Percentiles rank a stretch among this genome's conserved stretches.
phyloP scores from a whole-genome alignment of 2,797 vertebrate genomes.

The Sebastes iracundus region DNA sequence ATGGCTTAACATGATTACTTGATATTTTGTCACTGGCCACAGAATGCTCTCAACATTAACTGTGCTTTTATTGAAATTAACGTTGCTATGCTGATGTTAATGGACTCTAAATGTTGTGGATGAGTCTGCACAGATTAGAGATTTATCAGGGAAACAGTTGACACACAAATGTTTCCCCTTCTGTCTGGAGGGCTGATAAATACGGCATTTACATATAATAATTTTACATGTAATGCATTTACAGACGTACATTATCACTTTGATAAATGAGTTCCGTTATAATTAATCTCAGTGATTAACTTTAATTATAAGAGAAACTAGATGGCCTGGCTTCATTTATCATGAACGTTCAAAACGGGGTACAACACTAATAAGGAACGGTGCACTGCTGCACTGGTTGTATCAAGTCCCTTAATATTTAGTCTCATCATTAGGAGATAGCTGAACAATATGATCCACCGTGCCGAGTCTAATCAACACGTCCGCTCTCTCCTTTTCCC shows the following conservation, averaged over 20 bases:
- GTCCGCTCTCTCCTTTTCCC: slow-evolving; percentile 25
- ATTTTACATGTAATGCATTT: slow-evolving; percentile 33
- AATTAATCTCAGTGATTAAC: slow-evolving; percentile 46
- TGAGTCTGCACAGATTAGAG: slow-evolving; percentile 13
- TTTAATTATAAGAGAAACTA: slow-evolving; percentile 39
- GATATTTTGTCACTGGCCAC: slow-evolving; percentile 7
- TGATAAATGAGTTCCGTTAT: slow-evolving; percentile 25
- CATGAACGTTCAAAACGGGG: slow-evolving; percentile 20
- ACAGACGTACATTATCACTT: slow-evolving; percentile 11
- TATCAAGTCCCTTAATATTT: slow-evolving; percentile 37
- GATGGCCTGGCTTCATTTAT: slow-evolving; percentile 30
- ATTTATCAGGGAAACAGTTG: slow-evolving; percentile 39
- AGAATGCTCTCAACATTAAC: slow-evolving; percentile 4
- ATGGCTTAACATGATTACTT: not conserved
- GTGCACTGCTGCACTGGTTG: not conserved
- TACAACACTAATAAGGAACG: slow-evolving; percentile 12
- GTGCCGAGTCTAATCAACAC: slow-evolving; percentile 47
- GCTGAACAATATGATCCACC: slow-evolving; percentile 31
- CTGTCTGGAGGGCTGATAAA: slow-evolving; percentile 38
- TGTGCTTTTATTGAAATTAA: slow-evolving; percentile 22
- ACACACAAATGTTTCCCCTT: slow-evolving; percentile 30
- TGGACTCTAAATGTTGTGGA: slow-evolving; percentile 10
- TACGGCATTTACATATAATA: slow-evolving; percentile 40
- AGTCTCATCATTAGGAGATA: slow-evolving; percentile 38
- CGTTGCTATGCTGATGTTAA: slow-evolving; percentile 15